Conservation (phyloP, 2,888 invertebrate genomes). For the Falcaria lacertinaria region DNA sequence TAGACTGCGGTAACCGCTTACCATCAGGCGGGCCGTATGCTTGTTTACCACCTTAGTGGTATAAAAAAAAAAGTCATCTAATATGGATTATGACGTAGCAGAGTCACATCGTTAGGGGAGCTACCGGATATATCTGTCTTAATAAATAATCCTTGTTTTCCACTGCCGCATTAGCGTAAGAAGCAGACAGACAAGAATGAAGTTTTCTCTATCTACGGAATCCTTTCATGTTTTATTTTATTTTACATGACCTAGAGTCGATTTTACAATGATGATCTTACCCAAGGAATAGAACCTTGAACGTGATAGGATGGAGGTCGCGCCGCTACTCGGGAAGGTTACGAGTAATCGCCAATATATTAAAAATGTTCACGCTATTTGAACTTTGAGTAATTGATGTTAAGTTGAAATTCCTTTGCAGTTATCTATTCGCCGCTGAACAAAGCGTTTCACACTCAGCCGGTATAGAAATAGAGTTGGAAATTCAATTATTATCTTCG, state of each 20-base stretch:
- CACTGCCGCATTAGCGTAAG: neutral
- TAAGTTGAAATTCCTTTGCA: slow-evolving; percentile 1
- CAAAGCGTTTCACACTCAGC: neutral
- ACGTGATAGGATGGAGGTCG: slow-evolving; percentile 66
- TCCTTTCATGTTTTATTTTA: neutral
- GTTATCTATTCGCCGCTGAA: neutral
- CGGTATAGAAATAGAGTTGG: neutral
- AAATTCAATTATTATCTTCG: neutral
- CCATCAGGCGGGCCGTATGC: too few relatives aligned
- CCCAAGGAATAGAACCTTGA: slow-evolving; percentile 57
- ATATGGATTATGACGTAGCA: too few relatives aligned
- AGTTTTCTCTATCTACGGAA: neutral
- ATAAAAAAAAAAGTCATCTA: too few relatives aligned
- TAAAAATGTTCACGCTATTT: slow-evolving; percentile 4
- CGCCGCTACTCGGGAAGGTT: slow-evolving; percentile 52
- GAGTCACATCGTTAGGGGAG: too few relatives aligned
- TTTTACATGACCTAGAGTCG: neutral
- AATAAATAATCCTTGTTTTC: too few relatives aligned
- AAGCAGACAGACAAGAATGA: neutral
- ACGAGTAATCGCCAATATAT: slow-evolving; percentile 14
- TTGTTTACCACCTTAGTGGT: too few relatives aligned
- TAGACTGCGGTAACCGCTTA: too few relatives aligned
- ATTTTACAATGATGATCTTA: neutral
- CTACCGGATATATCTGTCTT: too few relatives aligned
- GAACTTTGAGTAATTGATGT: slow-evolving; percentile 8